A percentile compares a stretch with the other conserved stretches of the same genome.
These are phyloP conservation scores for Centropus unirufus DNA, from an alignment of 2,113 vertebrate genomes.

Conservation along the genomic window DNA sequence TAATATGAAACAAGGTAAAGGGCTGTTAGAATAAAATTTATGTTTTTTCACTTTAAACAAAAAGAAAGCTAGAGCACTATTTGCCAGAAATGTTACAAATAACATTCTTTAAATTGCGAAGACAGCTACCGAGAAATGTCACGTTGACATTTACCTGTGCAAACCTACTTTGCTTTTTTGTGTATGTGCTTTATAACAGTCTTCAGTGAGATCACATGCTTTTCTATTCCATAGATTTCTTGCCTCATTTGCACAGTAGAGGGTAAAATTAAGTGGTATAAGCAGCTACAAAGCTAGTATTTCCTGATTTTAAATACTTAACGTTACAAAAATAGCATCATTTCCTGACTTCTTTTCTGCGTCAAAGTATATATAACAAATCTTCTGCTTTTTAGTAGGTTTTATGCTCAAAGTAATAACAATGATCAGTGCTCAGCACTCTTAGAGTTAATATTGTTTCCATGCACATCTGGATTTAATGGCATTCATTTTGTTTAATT, in stretches of 20 bases:
- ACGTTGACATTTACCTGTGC: background rate
- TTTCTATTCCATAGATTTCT: background rate
- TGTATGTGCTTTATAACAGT: background rate
- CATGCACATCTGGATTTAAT: conserved; percentile 36
- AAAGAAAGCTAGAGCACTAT: background rate
- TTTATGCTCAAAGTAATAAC: background rate
- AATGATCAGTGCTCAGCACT: background rate
- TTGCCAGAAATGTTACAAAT: background rate
- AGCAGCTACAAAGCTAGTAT: background rate
- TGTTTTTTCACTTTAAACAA: background rate
- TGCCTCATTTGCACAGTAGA: background rate
- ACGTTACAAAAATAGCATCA: background rate
- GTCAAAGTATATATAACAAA: background rate
- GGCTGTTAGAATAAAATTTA: background rate
- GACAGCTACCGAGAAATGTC: background rate
- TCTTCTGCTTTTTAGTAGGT: background rate
- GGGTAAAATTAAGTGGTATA: conserved; percentile 15
- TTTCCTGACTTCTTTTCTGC: background rate
- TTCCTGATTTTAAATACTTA: conserved; percentile 22
- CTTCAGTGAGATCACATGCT: background rate
- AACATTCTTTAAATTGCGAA: background rate
- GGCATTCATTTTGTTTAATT: conserved; percentile 20
- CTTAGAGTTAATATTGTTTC: background rate
- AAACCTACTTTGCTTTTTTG: background rate
- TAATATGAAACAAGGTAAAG: background rate